Percentiles rank a stretch among this genome's conserved stretches.
Evolutionary conservation across 2,797 vertebrate genomes (phyloP).

Genomic region (Graptemys geographica): DNA sequence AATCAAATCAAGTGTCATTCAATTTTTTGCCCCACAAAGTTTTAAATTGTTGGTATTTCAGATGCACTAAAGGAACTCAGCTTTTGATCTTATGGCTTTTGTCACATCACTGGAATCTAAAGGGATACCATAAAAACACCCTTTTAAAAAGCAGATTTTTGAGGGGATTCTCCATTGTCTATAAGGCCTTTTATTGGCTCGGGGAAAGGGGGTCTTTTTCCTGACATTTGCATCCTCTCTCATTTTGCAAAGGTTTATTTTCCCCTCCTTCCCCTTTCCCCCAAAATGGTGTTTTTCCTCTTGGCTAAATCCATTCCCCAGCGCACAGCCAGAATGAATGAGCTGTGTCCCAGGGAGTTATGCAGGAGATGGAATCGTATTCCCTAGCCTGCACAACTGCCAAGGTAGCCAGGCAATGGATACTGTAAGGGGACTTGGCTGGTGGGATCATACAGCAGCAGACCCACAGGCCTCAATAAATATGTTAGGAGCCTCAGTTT

Average conservation of each 20-base stretch:
- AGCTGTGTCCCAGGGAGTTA: not conserved
- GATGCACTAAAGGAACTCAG: not conserved
- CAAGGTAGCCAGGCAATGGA: not conserved
- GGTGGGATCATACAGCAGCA: not conserved
- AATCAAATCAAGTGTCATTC: not conserved
- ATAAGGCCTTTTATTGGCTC: not conserved
- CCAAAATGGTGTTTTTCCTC: not conserved
- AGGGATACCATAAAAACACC: not conserved
- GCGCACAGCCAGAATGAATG: not conserved
- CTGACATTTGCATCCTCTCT: not conserved
- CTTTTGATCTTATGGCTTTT: not conserved
- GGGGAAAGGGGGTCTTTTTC: not conserved
- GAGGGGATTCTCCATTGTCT: not conserved
- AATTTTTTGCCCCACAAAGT: not conserved
- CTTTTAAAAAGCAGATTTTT: not conserved
- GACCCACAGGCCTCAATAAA: not conserved
- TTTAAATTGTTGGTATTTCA: not conserved
- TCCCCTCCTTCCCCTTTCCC: not conserved
- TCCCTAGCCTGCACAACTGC: not conserved
- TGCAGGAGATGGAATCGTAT: not conserved
- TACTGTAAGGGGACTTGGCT: not conserved
- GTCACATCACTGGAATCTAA: not conserved
- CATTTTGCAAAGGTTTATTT: not conserved
- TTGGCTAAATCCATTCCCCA: not conserved
- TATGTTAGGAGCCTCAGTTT: accelerated